A percentile compares a stretch with the other conserved stretches of the same genome.
Evolutionary conservation across 1,140 invertebrate species (phyloP).

Genomic region (Drosophila trapezifrons): DNA sequence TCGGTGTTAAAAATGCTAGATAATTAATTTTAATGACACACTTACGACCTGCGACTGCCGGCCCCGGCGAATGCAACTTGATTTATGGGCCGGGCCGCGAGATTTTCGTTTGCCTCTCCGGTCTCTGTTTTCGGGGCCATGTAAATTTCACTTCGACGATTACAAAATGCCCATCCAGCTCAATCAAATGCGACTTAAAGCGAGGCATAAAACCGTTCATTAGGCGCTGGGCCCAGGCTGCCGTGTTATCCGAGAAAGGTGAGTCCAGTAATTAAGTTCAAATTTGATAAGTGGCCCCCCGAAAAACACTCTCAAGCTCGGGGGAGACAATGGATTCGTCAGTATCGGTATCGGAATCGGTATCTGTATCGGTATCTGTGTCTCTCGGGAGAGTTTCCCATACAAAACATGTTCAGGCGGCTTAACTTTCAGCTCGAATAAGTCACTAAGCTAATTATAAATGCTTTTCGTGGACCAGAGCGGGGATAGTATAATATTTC

Average conservation of each 20-base stretch:
- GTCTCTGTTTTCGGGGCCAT: slow-evolving; percentile 26
- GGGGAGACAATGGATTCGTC: slow-evolving; percentile 56
- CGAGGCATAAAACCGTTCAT: slow-evolving; percentile 77
- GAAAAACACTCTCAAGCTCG: slow-evolving; percentile 22
- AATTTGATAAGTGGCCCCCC: slow-evolving; percentile 70
- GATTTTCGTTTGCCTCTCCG: slow-evolving; percentile 23
- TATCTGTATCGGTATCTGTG: slow-evolving; percentile 24
- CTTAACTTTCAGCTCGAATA: slow-evolving; percentile 28
- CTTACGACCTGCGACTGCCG: slow-evolving; percentile 45
- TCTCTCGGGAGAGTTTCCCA: slow-evolving; percentile 32
- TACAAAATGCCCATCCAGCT: slow-evolving; percentile 63
- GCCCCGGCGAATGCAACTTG: slow-evolving; percentile 71
- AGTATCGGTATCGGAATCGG: slow-evolving; percentile 20
- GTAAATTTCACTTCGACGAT: slow-evolving; percentile 58
- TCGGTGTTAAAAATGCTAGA: slow-evolving; percentile 72
- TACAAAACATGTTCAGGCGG: slow-evolving; percentile 33
- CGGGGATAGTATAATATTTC: background rate
- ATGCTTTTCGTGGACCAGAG: background rate
- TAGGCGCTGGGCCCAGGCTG: slow-evolving; percentile 47
- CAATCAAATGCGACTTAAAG: slow-evolving; percentile 60
- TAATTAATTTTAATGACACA: slow-evolving; percentile 82
- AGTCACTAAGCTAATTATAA: slow-evolving; percentile 3
- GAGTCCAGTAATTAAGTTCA: slow-evolving; percentile 72
- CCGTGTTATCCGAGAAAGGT: slow-evolving; percentile 56
- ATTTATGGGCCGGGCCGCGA: slow-evolving; percentile 54